Evolutionary conservation across 2,113 vertebrate genomes (phyloP).

Genomic region (Corythoichthys haematopterus): DNA sequence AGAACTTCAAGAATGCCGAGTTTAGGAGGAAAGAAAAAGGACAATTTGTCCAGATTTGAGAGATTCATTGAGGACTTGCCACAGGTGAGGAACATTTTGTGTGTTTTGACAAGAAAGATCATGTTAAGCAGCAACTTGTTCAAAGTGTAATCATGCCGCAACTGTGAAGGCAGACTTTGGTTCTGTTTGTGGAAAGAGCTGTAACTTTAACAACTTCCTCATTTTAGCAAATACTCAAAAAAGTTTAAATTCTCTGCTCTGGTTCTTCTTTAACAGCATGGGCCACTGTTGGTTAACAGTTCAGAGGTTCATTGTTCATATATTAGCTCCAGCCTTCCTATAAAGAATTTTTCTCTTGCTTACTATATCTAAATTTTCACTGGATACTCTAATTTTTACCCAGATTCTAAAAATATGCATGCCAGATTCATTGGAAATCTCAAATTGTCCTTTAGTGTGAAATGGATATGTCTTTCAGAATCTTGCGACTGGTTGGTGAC

Average conservation of each 20-base stretch:
- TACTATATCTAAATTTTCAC: no score
- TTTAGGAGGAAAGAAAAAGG: slow-evolving; percentile 51
- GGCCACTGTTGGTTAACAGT: background rate
- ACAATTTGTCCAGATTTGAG: slow-evolving; percentile 29
- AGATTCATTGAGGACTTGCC: slow-evolving; percentile 23
- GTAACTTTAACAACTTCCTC: slow-evolving; percentile 41
- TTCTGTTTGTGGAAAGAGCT: slow-evolving; percentile 6
- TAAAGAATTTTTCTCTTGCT: no score
- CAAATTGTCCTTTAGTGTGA: no score
- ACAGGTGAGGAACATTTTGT: slow-evolving; percentile 43
- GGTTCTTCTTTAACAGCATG: background rate
- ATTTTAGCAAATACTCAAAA: background rate
- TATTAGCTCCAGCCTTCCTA: background rate
- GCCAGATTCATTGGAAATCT: no score
- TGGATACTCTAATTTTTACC: no score
- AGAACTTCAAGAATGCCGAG: slow-evolving; percentile 19
- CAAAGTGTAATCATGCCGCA: background rate
- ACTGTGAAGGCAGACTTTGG: background rate
- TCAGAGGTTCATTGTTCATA: background rate
- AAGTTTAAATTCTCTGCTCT: background rate
- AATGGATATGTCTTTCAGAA: no score
- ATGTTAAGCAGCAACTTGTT: background rate
- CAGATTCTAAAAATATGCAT: no score
- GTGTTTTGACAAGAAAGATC: background rate
- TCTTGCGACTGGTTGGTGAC: no score